Base-by-base conservation (phyloP, 2,113 vertebrate species). In the Haemorhous mexicanus region DNA sequence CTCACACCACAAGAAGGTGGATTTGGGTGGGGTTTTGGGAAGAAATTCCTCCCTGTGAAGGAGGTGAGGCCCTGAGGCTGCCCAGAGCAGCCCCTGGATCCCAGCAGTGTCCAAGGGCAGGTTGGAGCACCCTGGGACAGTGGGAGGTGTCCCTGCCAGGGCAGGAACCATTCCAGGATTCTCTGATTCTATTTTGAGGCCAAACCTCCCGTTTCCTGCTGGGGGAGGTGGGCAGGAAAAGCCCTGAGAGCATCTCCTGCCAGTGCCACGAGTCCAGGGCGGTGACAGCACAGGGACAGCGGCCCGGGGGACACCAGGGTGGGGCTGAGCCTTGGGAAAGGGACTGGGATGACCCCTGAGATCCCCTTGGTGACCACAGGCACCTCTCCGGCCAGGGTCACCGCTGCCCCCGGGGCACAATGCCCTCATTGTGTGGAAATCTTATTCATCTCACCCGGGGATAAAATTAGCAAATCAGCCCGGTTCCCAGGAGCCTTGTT, bases 401-500 rank as follows among this genome's bases (percentile, higher is more conserved):
- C 15, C 3, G 41, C 72, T 21, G 49, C 84, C 94, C 22, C 33
- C 27, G 32, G 90, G 86, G 64, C 90, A 72, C 94, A 74, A 59
- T 23, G 87, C 30, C 41, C 81, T 75, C 86, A 16, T 94, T 90
- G 80, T 79, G 39, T 69, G 92, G 55, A 33, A 88, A 91, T 77
- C 94, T 95, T 94, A 95, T 96, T 96, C 94, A 37, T 73, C 91
- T 95, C 97, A 90, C 94, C 97, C 82, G 24, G 92, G 97, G 97
- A 95, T 96, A 97, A 96, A 97, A 97, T 97, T 88, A 97, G 96
- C 96, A 73, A 94, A 96, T 72, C 95, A 95, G 33, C 86, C 94
- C 22, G 43, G 64, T 83, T 97, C 97, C 97, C 97, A 8, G 72
- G 97, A 96, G 97, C 90, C 97, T 98, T 95, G 97, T 97, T 98